These are phyloP conservation scores for Augochlora pura DNA, from an alignment of 1,140 invertebrate genomes.

Conservation along the genomic window DNA sequence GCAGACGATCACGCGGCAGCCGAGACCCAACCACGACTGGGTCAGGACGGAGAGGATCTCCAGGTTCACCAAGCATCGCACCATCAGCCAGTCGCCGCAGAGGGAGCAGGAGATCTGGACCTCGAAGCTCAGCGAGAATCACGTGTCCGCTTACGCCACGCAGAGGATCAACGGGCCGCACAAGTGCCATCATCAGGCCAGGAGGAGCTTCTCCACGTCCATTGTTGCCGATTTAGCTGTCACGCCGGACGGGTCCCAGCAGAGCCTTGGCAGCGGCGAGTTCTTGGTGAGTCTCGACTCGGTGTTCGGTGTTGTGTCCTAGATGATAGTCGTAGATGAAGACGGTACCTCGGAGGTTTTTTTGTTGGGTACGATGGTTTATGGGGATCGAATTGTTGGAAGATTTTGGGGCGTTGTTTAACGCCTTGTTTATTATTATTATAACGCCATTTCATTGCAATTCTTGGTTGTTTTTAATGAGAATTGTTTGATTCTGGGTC, in stretches of 20 bases:
- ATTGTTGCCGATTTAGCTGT: slow-evolving; percentile 71
- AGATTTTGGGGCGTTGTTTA: no score
- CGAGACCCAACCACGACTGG: slow-evolving; percentile 73
- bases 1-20: slow-evolving; percentile 69
- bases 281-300: slow-evolving; percentile 68
- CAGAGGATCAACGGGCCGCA: slow-evolving; percentile 62
- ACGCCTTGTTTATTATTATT: no score
- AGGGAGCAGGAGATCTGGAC: slow-evolving; percentile 70
- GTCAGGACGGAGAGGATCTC: slow-evolving; percentile 70
- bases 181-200: slow-evolving; percentile 69
- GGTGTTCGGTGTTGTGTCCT: slow-evolving; percentile 34
- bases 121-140: slow-evolving; percentile 61
- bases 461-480: no score
- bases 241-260: slow-evolving; percentile 69
- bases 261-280: slow-evolving; percentile 70
- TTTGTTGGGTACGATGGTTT: no score
- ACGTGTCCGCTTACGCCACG: slow-evolving; percentile 59
- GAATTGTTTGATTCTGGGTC: no score
- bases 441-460: no score
- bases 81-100: slow-evolving; percentile 69
- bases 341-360: no score
- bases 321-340: slow-evolving; percentile 1
- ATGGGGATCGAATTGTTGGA: no score
- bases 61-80: slow-evolving; percentile 70
- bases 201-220: slow-evolving; percentile 72